Conservation (phyloP, 2,888 invertebrate genomes). For the Chironomus tentans region DNA sequence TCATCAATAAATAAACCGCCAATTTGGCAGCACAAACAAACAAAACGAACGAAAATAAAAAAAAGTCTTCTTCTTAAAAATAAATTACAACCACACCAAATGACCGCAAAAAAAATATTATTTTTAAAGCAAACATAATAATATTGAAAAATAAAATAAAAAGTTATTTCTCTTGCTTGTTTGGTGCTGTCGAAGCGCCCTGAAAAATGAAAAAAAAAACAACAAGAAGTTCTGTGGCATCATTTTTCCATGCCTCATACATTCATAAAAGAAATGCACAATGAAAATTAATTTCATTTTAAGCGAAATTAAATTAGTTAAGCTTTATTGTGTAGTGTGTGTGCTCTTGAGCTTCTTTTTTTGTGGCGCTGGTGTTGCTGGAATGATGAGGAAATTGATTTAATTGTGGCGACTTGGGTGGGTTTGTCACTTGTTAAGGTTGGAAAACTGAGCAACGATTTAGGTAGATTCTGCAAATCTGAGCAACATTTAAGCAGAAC, state of each 20-base stretch:
- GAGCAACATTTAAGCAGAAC: no score
- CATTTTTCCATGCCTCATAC: background rate
- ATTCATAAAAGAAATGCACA: background rate
- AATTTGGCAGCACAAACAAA: background rate
- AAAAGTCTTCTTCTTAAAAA: no score
- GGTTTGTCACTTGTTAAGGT: no score
- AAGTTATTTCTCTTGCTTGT: no score
- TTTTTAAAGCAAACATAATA: background rate
- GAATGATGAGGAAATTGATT: no score
- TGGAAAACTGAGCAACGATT: no score
- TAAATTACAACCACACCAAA: background rate
- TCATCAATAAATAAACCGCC: background rate
- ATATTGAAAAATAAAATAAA: no score
- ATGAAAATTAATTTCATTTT: background rate
- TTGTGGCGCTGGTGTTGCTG: no score
- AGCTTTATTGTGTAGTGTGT: background rate
- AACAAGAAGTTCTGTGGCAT: background rate
- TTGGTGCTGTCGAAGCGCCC: background rate
- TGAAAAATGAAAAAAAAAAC: background rate
- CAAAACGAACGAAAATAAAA: no score
- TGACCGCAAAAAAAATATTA: background rate
- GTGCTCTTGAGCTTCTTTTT: no score
- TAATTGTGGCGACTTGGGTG: no score
- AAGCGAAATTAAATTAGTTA: background rate
- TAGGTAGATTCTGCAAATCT: no score